These are phyloP conservation scores for Mycetomoellerius zeteki DNA, from an alignment of 1,140 invertebrate species.

Conservation along the genomic window DNA sequence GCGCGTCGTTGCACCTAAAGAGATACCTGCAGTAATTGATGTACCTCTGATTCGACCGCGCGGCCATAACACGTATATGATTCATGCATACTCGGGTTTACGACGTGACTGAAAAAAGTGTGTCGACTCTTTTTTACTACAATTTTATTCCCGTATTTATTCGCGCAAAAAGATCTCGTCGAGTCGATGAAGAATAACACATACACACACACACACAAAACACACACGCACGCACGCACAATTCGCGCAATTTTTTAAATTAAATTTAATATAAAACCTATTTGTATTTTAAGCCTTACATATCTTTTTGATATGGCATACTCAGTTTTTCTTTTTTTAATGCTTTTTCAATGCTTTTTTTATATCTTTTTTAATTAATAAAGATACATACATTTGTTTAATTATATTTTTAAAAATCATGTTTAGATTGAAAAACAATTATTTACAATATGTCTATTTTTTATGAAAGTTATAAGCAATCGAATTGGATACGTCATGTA, in stretches of 20 bases:
- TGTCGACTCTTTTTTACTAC: constrained; percentile 15
- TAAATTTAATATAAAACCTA: not conserved
- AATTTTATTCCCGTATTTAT: not conserved
- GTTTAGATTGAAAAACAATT: too few species aligned
- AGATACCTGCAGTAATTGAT: constrained; percentile 54
- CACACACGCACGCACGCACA: too few species aligned
- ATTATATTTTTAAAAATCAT: too few species aligned
- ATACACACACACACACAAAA: not conserved
- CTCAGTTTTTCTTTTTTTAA: too few species aligned
- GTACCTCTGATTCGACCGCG: constrained; percentile 41
- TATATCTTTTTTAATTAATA: too few species aligned
- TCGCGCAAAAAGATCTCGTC: not conserved
- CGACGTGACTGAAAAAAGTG: constrained; percentile 33
- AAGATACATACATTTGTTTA: too few species aligned
- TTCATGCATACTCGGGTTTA: constrained; percentile 20
- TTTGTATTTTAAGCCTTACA: too few species aligned
- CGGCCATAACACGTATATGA: constrained; percentile 27
- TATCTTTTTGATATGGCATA: too few species aligned
- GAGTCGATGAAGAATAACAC: not conserved
- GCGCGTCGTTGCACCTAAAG: constrained; percentile 36
- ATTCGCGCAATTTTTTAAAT: not conserved
- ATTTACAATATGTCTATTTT: too few species aligned
- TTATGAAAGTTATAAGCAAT: too few species aligned
- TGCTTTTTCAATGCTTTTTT: too few species aligned
- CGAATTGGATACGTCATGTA: too few species aligned